Evolutionary conservation across 2,888 invertebrate species (phyloP), one percentile per base, ranked within the genome.

Genomic region (Acrobasis repandana): DNA sequence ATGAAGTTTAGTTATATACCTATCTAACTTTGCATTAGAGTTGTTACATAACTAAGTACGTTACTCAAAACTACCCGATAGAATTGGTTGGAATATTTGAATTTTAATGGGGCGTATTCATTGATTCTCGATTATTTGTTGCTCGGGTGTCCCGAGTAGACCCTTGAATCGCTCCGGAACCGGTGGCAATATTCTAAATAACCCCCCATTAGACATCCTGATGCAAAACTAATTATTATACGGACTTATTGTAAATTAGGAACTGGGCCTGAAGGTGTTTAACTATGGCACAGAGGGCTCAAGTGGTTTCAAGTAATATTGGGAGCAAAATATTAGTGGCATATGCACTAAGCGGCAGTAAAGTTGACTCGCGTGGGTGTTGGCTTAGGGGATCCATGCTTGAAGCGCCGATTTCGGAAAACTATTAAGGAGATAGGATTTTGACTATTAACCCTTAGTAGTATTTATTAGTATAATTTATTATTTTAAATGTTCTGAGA

Each of bases 181-280:
- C 50, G 10, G 16, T 6, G 20, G 18, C 8, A 20, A 38, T 38
- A 18, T 43, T 34, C 56, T 38, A 56, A 56, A 54, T 54, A 54
- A 54, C 36, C 36, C 38, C 38, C 38, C 10, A 5, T 6, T 38
- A 38, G 38, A 54, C 38, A 56, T 56, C 43, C 18, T 8, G 36
- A 16, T 15, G 36, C 18, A 18, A 56, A 56, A 56, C 56, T 56
- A 56, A 54, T 56, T 56, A 56, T 43, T 56, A 38, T 56, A 56
- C 38, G 18, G 56, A 56, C 43, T 56, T 38, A 18, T 16, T 18
- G 11, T 56, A 56, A 56, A 18, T 38, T 36, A 2, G 34, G n/a
- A 54, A 54, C 38, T 15, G n/a, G 38, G 38, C 33, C 52, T 33
- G 18, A n/a, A 34, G 34, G 20, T 34, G 38, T 52, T 36, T 16